phyloP scores from a whole-genome alignment of 2,113 vertebrate genomes.

The Isurus oxyrinchus region DNA sequence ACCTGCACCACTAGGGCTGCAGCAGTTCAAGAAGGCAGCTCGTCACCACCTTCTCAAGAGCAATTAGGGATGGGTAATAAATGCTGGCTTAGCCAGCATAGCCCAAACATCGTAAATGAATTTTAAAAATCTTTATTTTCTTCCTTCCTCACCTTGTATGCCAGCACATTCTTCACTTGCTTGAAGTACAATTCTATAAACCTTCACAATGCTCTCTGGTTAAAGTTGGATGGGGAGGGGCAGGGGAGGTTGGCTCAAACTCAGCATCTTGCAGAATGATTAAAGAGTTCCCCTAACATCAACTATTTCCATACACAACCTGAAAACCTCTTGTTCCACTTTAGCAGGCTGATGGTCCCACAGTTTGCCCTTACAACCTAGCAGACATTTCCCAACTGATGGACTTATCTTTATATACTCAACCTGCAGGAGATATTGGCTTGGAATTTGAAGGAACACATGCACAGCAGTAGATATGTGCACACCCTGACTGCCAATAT shows the following conservation, averaged over 20 bases:
- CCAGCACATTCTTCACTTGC: background rate
- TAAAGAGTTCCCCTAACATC: background rate
- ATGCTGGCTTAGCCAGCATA: no score
- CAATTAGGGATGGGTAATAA: no score
- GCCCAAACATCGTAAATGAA: no score
- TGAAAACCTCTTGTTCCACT: background rate
- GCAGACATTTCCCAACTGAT: background rate
- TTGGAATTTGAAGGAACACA: background rate
- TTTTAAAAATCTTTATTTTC: background rate
- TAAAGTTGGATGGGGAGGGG: background rate
- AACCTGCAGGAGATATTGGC: background rate
- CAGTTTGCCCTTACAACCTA: background rate
- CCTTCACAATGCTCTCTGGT: background rate
- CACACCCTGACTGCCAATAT: background rate
- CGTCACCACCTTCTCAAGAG: no score
- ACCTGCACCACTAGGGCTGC: no score
- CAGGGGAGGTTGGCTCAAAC: background rate
- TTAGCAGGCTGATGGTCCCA: background rate
- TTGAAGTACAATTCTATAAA: background rate
- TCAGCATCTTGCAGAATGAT: background rate
- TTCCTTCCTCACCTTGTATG: background rate
- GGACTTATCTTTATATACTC: background rate
- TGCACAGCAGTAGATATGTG: background rate
- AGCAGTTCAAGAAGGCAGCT: no score
- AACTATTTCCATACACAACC: background rate